phyloP scores from a whole-genome alignment of 2,113 vertebrate genomes.

The mouse (Mus musculus) region DNA sequence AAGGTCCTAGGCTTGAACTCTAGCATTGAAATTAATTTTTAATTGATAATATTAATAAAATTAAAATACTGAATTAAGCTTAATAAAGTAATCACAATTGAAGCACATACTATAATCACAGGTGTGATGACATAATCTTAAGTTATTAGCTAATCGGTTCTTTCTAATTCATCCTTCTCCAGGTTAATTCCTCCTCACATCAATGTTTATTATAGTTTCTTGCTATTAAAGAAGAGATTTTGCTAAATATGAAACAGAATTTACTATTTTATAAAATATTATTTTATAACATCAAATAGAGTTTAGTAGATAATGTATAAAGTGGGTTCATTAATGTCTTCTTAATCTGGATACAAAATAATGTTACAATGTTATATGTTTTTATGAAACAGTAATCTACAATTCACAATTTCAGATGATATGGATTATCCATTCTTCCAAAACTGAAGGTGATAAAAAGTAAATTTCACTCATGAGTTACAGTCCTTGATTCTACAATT shows the following conservation, averaged over 20 bases:
- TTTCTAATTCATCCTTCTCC: not conserved
- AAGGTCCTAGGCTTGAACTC: accelerated
- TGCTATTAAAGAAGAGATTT: not conserved
- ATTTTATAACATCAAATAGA: not conserved
- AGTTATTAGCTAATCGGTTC: not conserved
- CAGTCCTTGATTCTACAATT: too few relatives aligned
- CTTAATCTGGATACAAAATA: not conserved
- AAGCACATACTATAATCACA: not conserved
- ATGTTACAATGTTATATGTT: not conserved
- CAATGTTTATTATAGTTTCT: not conserved
- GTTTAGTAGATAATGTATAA: not conserved
- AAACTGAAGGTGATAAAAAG: not conserved
- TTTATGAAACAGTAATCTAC: not conserved
- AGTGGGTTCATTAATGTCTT: not conserved
- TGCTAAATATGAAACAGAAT: not conserved
- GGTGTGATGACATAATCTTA: not conserved
- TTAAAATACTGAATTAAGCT: not conserved
- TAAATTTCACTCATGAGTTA: not conserved
- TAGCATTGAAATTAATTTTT: not conserved
- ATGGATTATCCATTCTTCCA: not conserved
- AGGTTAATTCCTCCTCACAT: not conserved
- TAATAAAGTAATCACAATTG: not conserved
- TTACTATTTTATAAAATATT: not conserved
- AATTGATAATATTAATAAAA: not conserved
- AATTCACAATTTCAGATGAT: not conserved